Evolutionary conservation across 64 coral and sea anemone species (phyloP).

Genomic region (Montipora capricornis): DNA sequence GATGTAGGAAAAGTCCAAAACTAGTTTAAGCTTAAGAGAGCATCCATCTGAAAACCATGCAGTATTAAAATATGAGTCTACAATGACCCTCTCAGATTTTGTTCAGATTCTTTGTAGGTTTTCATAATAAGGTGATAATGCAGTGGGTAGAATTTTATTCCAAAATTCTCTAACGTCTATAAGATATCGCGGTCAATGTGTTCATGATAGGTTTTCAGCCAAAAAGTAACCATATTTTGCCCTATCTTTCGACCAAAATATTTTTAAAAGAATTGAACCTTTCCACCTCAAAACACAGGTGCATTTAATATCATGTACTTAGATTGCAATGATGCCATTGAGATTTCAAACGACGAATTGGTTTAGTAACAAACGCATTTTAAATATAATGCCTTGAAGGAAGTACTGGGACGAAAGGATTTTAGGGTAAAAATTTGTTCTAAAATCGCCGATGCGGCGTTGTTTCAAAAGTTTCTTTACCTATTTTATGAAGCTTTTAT

Average conservation of each 20-base stretch:
- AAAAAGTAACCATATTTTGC: not conserved
- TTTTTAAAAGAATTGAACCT: not conserved
- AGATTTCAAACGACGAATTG: not conserved
- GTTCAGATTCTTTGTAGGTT: no score
- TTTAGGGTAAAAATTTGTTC: not conserved
- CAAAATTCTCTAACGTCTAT: no score
- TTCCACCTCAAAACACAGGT: not conserved
- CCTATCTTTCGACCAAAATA: not conserved
- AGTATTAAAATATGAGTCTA: no score
- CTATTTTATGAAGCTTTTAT: not conserved
- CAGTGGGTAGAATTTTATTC: no score
- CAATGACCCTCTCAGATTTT: no score
- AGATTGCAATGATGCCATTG: not conserved
- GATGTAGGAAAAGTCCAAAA: no score
- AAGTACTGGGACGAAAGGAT: not conserved
- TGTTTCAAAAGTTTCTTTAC: not conserved
- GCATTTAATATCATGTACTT: not conserved
- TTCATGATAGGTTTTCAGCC: not conserved
- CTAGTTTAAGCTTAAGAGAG: no score
- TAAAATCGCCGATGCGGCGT: not conserved
- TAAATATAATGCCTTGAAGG: not conserved
- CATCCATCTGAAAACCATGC: no score
- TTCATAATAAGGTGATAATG: no score
- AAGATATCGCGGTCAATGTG: not conserved
- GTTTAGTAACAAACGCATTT: not conserved